Conservation (phyloP, 2,888 invertebrate species). For the Cabera pusaria region DNA sequence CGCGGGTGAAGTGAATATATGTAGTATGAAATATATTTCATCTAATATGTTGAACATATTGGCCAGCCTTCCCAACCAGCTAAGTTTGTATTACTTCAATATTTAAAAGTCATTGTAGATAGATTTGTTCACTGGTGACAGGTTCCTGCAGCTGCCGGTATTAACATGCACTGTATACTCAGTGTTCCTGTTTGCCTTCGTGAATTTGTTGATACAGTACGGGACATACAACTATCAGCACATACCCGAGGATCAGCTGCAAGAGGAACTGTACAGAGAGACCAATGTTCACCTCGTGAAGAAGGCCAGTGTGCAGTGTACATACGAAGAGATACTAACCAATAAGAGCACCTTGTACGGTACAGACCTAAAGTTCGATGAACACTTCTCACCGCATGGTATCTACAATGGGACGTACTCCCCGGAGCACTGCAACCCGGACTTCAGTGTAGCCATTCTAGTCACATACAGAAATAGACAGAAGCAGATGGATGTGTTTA, state of each 20-base stretch:
- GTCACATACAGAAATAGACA: conserved; percentile 91
- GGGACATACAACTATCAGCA: conserved; percentile 55
- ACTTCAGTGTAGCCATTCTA: conserved; percentile 89
- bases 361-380: conserved; percentile 46
- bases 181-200: conserved; percentile 44
- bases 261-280: conserved; percentile 43
- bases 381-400: conserved; percentile 47
- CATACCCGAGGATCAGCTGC: conserved; percentile 44
- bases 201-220: conserved; percentile 51
- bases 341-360: conserved; percentile 40
- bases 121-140: no score
- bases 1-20: no score
- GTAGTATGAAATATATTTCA: no score
- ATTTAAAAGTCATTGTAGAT: no score
- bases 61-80: no score
- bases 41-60: no score
- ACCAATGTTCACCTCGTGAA: conserved; percentile 41
- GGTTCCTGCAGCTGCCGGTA: conserved; percentile 46
- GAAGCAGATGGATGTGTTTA: conserved; percentile 88
- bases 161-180: conserved; percentile 39
- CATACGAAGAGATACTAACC: conserved; percentile 54
- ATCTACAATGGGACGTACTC: conserved; percentile 58
- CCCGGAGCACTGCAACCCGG: conserved; percentile 60
- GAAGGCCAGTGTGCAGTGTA: conserved; percentile 48
- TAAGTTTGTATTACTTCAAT: no score